phyloP scores from a whole-genome alignment of 2,113 vertebrate species.

The Falcunculus frontatus region DNA sequence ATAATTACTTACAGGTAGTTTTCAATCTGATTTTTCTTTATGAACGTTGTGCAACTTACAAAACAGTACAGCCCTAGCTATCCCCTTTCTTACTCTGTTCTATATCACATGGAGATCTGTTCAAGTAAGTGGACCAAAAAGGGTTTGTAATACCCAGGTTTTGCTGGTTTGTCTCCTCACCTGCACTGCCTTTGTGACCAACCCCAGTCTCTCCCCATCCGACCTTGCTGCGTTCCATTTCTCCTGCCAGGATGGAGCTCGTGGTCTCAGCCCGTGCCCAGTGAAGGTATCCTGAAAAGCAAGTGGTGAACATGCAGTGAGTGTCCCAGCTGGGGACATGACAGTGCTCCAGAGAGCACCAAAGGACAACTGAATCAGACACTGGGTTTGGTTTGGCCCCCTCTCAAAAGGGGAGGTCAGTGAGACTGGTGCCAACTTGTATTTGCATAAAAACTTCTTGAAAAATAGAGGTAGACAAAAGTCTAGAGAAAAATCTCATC shows the following conservation, averaged over 20 bases:
- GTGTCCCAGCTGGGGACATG: background rate
- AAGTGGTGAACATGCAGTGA: background rate
- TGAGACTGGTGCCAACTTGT: background rate
- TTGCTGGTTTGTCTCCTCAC: background rate
- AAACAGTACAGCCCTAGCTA: background rate
- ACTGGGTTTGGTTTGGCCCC: rapidly evolving
- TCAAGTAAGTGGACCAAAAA: background rate
- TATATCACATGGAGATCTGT: background rate
- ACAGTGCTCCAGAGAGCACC: rapidly evolving
- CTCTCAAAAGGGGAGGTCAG: background rate
- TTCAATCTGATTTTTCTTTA: background rate
- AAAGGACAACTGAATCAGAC: background rate
- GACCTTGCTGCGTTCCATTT: background rate
- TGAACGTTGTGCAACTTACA: background rate
- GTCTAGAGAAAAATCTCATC: background rate
- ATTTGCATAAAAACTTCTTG: background rate
- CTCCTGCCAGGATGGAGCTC: background rate
- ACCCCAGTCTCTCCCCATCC: background rate
- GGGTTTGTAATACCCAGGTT: background rate
- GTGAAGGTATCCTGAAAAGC: background rate
- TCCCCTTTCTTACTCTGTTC: background rate
- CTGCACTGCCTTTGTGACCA: background rate
- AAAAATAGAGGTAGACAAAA: background rate
- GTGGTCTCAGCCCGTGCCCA: rapidly evolving
- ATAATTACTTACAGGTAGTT: background rate